Base-by-base conservation (phyloP, 2,797 vertebrate species). In the Crenichthys baileyi region DNA sequence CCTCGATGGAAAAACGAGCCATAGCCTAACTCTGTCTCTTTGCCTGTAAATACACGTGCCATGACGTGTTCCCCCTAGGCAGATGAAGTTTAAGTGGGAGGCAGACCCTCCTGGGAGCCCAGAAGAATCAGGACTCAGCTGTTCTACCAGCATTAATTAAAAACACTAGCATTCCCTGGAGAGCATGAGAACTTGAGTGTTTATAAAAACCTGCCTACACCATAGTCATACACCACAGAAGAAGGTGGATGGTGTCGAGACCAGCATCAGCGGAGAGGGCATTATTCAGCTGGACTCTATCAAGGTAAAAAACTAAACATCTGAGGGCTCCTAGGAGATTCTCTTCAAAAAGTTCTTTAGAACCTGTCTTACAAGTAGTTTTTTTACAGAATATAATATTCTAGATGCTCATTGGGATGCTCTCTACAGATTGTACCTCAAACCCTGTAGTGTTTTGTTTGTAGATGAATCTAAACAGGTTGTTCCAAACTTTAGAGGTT, bases 131-230 rank as follows among this genome's bases (percentile, higher is more conserved):
- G 72, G 73, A 39, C 86, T 86, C 91, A 91, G 88, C 87, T 91
- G 87, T 56, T n/a, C 26, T 50, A 70, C 0, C 0, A 2, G 24
- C 0, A 0, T 76, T 91, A 87, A 93, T 93, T 90, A 89, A 90
- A 90, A 90, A 44, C 76, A 72, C 50, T 4, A 26, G 22, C 0
- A 0, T 4, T 75, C 87, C 76, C 79, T 18, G 0, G 77, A 85
- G 89, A 84, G 41, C 4, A 68, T 36, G 44, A 72, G 81, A 71
- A 74, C 36, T 70, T 39, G 72, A 70, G 70, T 80, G 88, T 82
- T 87, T 39, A 67, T 82, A 84, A 82, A 87, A 87, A 86, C 86
- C 73, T 61, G 20, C 70, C 72, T 41, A 55, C 53, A 12, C 29
- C 44, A 20, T 60, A 20, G 58, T 71, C 46, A 24, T 77, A 53